Base-by-base conservation (phyloP, 2,888 invertebrate species). In the Endotricha flammealis region DNA sequence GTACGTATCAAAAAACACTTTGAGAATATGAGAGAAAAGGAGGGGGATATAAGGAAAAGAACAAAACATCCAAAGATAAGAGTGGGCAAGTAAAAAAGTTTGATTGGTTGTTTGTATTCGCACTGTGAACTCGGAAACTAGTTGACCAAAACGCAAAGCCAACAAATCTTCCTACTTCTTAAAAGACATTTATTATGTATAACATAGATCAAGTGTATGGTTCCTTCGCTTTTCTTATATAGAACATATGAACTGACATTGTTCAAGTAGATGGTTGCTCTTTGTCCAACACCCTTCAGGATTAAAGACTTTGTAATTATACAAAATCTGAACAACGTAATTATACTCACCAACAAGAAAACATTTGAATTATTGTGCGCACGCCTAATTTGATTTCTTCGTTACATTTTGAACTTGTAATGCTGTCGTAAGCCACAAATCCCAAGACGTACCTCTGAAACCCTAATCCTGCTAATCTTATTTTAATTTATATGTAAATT, bases 401-500 rank as follows among this genome's bases (percentile, higher is more conserved):
- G 3, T 8, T 8, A 20, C 20, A 20, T 20, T 22, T 34, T 34
- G 24, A 29, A 11, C 32, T 24, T 33, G 12, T 29, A 33, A 37
- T 29, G 34, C 34, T 29, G 45, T 25, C 25, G 33, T 37, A 44
- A 41, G 30, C 40, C 31, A 33, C 42, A 36, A 44, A 44, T 46
- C 44, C 54, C 39, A 28, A 49, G 42, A 50, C 53, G 51, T 52
- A 50, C 53, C 40, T 42, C 38, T 48, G 37, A 47, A 54, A 50
- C 50, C 48, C 41, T 65, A 62, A 67, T 64, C 53, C 59, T 45
- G 56, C 58, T 68, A 67, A 69, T 70, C 61, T 57, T 53, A 52
- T 66, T 64, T 70, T 64, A 68, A 71, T 70, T 69, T 67, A 66
- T 61, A 71, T 71, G 70, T 63, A 62, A 70, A 70, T 70, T 64